Evolutionary conservation across 2,888 invertebrate genomes (phyloP), one percentile per base, ranked within the genome.

Genomic region (Drosophila birchii): DNA sequence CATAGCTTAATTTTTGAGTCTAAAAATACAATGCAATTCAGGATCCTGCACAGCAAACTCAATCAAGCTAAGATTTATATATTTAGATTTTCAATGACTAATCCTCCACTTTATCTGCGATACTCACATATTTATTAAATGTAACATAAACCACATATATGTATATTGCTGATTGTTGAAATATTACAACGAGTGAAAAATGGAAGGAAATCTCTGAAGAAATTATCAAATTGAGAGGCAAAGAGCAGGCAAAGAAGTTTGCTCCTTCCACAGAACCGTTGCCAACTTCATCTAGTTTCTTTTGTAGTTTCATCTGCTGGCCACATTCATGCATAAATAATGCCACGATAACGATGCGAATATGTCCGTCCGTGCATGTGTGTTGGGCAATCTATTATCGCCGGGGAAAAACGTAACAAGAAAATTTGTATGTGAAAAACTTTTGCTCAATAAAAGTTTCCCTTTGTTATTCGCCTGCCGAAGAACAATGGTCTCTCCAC

Each of bases 401-500:
- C 86, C 64, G 81, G 43, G 77, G 77, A 86, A 80, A 72, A 76
- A 58, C 80, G 76, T 73, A 75, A 55, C 74, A 85, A 82, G 88
- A 82, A 84, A 87, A 87, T 85, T 87, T 86, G 88, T 89, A 84
- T 85, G 83, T 79, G 79, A 53, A 89, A 87, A 84, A 87, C 67
- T 88, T 83, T 86, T 84, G 81, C 78, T 87, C 86, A 89, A 89
- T 84, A 84, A 87, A 85, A 85, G 88, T 89, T 84, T 81, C 62
- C 75, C 75, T 81, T 89, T 83, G 87, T 83, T 86, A 81, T 70
- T 54, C 62, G 64, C 69, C 59, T 72, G 77, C 59, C 80, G 77
- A 81, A 81, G 81, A 84, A 83, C 89, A 83, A 83, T 88, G 38
- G 75, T 64, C 45, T 34, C 39, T 20, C 41, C 41, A 60, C 57